phyloP scores from a whole-genome alignment of 2,113 vertebrate genomes.

The Damaliscus lunatus region DNA sequence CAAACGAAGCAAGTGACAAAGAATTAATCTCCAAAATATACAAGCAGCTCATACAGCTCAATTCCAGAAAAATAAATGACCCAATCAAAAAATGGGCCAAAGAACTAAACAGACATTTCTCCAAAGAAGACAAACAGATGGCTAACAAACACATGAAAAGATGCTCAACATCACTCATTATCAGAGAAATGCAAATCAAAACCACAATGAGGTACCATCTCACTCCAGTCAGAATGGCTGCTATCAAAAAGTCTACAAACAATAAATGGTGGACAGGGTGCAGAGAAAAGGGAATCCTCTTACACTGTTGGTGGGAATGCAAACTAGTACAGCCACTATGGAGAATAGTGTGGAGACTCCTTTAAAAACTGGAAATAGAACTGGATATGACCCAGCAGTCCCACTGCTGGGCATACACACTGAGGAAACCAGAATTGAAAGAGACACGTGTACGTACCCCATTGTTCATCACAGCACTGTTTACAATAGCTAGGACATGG shows the following conservation, averaged over 20 bases:
- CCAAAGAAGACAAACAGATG: neutral
- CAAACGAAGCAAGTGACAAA: neutral
- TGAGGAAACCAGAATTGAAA: neutral
- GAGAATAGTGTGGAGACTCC: neutral
- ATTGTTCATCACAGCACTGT: neutral
- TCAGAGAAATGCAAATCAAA: neutral
- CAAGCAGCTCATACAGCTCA: neutral
- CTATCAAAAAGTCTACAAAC: neutral
- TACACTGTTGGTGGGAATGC: neutral
- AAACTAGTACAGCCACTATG: neutral
- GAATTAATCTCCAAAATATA: neutral
- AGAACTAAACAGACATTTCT: neutral
- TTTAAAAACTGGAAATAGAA: neutral
- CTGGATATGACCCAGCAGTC: neutral
- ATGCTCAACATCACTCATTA: neutral
- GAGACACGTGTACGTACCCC: neutral
- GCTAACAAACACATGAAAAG: neutral
- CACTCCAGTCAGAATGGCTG: neutral
- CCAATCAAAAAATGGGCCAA: neutral
- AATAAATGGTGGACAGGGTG: neutral
- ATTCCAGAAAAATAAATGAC: neutral
- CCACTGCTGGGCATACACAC: neutral
- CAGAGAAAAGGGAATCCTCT: accelerated
- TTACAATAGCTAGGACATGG: neutral
- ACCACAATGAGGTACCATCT: neutral